Conservation (phyloP, 2,113 vertebrate species). For the Aythya baeri region DNA sequence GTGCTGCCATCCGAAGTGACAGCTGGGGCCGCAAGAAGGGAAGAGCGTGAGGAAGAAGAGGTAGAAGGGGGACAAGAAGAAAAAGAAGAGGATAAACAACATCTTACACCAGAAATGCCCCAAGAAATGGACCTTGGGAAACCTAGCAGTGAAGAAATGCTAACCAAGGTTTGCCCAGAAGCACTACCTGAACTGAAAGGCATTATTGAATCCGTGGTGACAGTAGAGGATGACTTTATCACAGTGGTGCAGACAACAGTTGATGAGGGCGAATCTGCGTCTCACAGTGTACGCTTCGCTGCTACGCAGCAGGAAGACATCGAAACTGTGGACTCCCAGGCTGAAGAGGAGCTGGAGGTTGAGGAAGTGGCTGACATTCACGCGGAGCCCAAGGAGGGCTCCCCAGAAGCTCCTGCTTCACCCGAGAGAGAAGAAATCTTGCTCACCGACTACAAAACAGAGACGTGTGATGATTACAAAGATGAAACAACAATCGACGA, state of each 20-base stretch:
- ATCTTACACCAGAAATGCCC: conserved; percentile 68
- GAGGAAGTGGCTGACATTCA: conserved; percentile 79
- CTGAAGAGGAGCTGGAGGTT: conserved; percentile 71
- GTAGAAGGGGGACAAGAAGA: conserved; percentile 69
- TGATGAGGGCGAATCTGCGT: conserved; percentile 89
- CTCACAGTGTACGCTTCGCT: conserved; percentile 94
- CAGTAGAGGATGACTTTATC: conserved; percentile 97
- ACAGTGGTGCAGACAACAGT: conserved; percentile 95
- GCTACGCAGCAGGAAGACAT: conserved; percentile 79
- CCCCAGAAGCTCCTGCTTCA: conserved; percentile 80
- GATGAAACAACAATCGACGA: conserved; percentile 98
- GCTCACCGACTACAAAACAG: conserved; percentile 86
- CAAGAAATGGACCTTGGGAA: conserved; percentile 61
- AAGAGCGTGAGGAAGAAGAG: conserved; percentile 59
- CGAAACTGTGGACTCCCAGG: conserved; percentile 68
- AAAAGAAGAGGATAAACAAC: conserved; percentile 74
- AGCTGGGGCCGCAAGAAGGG: conserved; percentile 1
- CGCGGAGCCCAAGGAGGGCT: conserved; percentile 81
- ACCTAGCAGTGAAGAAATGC: conserved; percentile 47
- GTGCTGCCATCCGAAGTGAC: conserved; percentile 4
- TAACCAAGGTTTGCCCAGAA: conserved; percentile 56
- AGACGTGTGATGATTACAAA: conserved; percentile 92
- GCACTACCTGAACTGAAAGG: conserved; percentile 78
- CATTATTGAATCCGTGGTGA: conserved; percentile 94
- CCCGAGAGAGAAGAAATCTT: conserved; percentile 78